These are phyloP conservation scores for Eupelmus urozonus DNA, from an alignment of 2,888 invertebrate species.

Conservation along the genomic window DNA sequence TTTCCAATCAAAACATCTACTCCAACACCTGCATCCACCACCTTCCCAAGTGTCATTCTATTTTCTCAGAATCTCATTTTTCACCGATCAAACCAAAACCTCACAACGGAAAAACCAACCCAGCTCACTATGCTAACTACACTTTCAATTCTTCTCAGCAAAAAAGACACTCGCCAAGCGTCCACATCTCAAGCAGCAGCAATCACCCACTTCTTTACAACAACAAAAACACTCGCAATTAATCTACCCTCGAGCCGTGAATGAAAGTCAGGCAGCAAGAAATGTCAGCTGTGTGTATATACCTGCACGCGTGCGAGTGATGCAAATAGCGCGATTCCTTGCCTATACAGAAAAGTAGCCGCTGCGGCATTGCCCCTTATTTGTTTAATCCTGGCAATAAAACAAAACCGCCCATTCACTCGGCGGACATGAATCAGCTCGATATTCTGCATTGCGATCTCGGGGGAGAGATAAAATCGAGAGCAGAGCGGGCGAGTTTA, in stretches of 20 bases:
- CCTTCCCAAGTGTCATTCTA: too few species aligned
- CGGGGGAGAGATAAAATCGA: slow-evolving; percentile 15
- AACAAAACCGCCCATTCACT: slow-evolving; percentile 38
- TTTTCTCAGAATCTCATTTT: too few species aligned
- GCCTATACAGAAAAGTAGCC: background rate
- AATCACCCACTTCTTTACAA: background rate
- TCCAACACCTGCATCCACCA: too few species aligned
- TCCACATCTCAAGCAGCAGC: too few species aligned
- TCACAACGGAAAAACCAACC: too few species aligned
- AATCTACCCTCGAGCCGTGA: background rate
- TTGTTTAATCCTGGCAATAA: slow-evolving; percentile 44
- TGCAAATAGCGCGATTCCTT: background rate
- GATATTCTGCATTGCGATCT: slow-evolving; percentile 23
- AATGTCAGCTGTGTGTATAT: background rate
- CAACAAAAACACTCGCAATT: background rate
- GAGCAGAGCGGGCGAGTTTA: slow-evolving; percentile 1
- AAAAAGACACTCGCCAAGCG: background rate
- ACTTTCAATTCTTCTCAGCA: background rate
- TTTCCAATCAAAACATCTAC: too few species aligned
- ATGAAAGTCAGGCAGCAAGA: background rate
- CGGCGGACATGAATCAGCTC: slow-evolving; percentile 19
- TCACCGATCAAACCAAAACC: too few species aligned
- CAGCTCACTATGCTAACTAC: background rate
- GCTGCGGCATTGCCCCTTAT: slow-evolving; percentile 36
- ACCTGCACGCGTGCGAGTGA: too few species aligned